phyloP scores from a whole-genome alignment of 2,113 vertebrate species.

The Nothobranchius furzeri region DNA sequence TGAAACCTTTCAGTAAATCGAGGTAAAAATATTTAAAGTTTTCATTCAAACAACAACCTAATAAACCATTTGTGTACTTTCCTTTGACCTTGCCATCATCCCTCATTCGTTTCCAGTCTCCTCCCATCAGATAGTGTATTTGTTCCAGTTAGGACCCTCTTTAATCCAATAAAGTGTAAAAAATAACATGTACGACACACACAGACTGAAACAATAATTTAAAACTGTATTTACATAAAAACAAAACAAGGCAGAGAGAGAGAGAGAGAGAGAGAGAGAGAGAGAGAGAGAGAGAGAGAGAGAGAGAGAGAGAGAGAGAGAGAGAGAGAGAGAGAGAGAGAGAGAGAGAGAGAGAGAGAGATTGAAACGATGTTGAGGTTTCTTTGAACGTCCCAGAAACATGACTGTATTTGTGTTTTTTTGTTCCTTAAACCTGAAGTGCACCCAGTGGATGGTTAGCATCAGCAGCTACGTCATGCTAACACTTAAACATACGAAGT shows the following conservation, averaged over 20 bases:
- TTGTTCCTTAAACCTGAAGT: constrained; percentile 1
- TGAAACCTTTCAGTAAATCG: constrained; percentile 17
- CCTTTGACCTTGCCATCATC: neutral
- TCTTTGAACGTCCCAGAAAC: constrained; percentile 8
- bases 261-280: too few species aligned
- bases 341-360: constrained; percentile 43
- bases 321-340: too few species aligned
- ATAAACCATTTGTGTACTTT: neutral
- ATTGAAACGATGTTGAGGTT: constrained; percentile 53
- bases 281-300: too few species aligned
- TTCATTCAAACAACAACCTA: neutral
- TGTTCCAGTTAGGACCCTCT: constrained; percentile 11
- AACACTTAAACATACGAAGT: constrained; percentile 44
- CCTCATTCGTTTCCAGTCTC: constrained; percentile 23
- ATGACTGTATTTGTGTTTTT: neutral
- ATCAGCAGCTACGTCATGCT: constrained; percentile 55
- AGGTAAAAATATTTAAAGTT: constrained; percentile 19
- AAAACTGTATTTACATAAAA: constrained; percentile 76
- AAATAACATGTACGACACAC: constrained; percentile 60
- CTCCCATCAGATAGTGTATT: constrained; percentile 10
- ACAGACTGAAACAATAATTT: constrained; percentile 76
- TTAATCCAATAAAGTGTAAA: constrained; percentile 48
- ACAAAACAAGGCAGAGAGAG: constrained; percentile 53
- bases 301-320: too few species aligned
- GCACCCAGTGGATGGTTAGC: constrained; percentile 21